Evolutionary conservation across 92 coral and sea anemone genomes (phyloP), one percentile per base, ranked within the genome.

Genomic region (Heliopora coerulea): DNA sequence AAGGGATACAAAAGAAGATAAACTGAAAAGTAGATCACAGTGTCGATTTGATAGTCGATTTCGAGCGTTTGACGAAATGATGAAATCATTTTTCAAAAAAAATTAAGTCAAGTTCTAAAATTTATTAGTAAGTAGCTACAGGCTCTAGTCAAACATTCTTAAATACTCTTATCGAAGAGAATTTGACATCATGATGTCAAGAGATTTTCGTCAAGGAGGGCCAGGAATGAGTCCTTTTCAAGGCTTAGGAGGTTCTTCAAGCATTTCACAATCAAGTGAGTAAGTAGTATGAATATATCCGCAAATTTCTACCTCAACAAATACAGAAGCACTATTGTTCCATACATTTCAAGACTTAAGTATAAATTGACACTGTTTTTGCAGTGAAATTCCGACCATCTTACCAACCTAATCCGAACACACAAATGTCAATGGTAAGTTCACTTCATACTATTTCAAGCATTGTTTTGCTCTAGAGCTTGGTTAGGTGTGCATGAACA

Each of bases 301-400:
- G 41, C 1, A 15, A 19, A 1, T 65, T 35, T 40, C 17, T 24
- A 17, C 27, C 4, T 5, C 17, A 5, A 4, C 42, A 5, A 37
- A 37, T 12, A 4, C 12, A 12, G 42, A 37, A 37, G 42, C 12
- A 37, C 42, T 5, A 37, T 4, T 4, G 6, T 5, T 37, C 42
- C 42, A 37, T 5, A 5, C 5, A 37, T 37, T 37, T 4, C 12
- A n/a, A n/a, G n/a, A n/a, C n/a, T n/a, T n/a, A n/a, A n/a, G n/a
- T n/a, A n/a, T n/a, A n/a, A n/a, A n/a, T n/a, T n/a, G n/a, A n/a
- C n/a, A 79, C 8, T 19, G 52, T 70, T 23, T 39, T 37, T 74
- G 84, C 86, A 62, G 91, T 89, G 28, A 82, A 96, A 41, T 91
- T 89, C 61, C 86, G 90, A 18, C 89, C 89, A 24, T 91, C 97